Base-by-base conservation (phyloP, 2,797 vertebrate species). In the Acipenser transmontanus region DNA sequence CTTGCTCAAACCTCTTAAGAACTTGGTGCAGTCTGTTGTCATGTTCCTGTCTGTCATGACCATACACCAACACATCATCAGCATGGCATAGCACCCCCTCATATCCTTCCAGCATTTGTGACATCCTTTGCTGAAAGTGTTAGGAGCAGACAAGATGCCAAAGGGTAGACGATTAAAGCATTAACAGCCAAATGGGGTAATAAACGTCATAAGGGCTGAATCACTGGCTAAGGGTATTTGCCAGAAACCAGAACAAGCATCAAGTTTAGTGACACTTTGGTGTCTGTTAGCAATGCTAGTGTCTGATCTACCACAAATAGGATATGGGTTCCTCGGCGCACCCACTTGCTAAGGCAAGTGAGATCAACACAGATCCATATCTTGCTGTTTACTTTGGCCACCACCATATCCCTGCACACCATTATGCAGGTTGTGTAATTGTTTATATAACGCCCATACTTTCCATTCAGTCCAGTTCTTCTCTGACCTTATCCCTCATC, bases 101-200 rank as follows among this genome's bases (percentile, higher is more conserved):
- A n/a, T 59, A 63, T 61, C 59, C 59, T 20, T 68, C 65, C 66
- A 52, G 20, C 52, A 69, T 17, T 50, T 67, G 57, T 8, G 61
- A 72, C 56, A 69, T 64, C 14, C 62, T 20, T 66, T 49, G 64
- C 50, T 70, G 65, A 61, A 69, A 61, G 48, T 64, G 68, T 12
- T 69, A 63, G 60, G 34, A 59, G 49, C 61, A 8, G 47, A 65
- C 10, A n/a, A 66, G 48, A 72, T 66, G 11, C 49, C 61, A 61
- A 72, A 70, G 12, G 48, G 66, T 14, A 57, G 10, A 50, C 10
- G 7, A 63, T 47, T 66, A 59, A 2, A 59, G 13, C 12, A n/a
- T 2, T 59, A 67, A 7, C 7, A 6, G 6, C 17, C 49, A 47
- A 67, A 67, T 3, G n/a, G n/a, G 4, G 11, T 61, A n/a, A 50